Conservation (phyloP, 1,140 invertebrate species). For the Chymomyza costata region DNA sequence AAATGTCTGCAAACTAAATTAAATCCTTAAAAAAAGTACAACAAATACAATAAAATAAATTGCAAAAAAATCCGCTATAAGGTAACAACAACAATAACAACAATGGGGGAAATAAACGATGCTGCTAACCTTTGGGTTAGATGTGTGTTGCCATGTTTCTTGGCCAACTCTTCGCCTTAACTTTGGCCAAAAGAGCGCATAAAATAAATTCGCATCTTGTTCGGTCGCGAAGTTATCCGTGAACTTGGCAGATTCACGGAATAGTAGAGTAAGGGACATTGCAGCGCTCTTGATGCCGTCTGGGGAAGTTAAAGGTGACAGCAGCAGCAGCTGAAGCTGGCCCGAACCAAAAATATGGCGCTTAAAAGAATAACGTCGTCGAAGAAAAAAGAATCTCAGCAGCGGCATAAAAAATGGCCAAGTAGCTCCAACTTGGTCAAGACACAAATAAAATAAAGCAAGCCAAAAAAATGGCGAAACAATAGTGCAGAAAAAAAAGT, state of each 20-base stretch:
- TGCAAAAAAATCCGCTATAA: slow-evolving; percentile 58
- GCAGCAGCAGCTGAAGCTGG: slow-evolving; percentile 18
- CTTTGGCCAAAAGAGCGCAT: slow-evolving; percentile 56
- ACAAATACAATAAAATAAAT: slow-evolving; percentile 72
- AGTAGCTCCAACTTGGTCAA: slow-evolving; percentile 12
- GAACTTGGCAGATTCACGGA: slow-evolving; percentile 18
- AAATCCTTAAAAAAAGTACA: slow-evolving; percentile 63
- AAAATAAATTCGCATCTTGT: slow-evolving; percentile 57
- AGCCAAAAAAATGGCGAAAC: slow-evolving; percentile 47
- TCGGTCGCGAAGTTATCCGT: slow-evolving; percentile 7
- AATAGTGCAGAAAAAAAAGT: slow-evolving; percentile 62
- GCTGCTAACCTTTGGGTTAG: slow-evolving; percentile 47
- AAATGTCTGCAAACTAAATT: slow-evolving; percentile 50
- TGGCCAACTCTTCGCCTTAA: slow-evolving; percentile 17
- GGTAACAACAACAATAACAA: slow-evolving; percentile 28
- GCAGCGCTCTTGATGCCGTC: slow-evolving; percentile 28
- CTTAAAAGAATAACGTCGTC: slow-evolving; percentile 7
- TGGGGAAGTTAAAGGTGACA: slow-evolving; percentile 60
- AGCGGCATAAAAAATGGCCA: slow-evolving; percentile 22
- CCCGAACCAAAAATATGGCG: slow-evolving; percentile 17
- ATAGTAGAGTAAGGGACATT: slow-evolving; percentile 4
- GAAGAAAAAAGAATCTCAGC: slow-evolving; percentile 10
- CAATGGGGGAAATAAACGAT: slow-evolving; percentile 58
- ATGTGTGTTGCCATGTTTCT: slow-evolving; percentile 2
- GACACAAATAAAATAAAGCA: background rate